Base-by-base conservation (phyloP, 2,113 vertebrate genomes). In the Nipponia nippon region DNA sequence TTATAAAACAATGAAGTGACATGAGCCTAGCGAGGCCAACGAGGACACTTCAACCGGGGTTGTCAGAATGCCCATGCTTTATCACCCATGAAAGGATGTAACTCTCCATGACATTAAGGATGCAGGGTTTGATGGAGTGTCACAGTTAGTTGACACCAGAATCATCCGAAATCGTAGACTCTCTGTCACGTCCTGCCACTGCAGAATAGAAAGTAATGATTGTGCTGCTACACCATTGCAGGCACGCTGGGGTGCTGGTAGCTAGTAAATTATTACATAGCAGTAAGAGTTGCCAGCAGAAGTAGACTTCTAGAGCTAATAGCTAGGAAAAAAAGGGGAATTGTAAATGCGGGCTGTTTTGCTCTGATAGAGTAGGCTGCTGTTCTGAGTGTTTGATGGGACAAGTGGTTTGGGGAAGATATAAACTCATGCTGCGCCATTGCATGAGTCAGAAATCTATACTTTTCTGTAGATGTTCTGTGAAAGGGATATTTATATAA, bases 121-220 rank as follows among this genome's bases (percentile, higher is more conserved):
- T 98, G 97, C 97, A 97, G 82, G 90, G 87, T 95, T 97, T 98
- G 98, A 98, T 98, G 98, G 97, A 97, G 97, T 97, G 98, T 98
- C 98, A 98, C 97, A 98, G 98, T 97, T 97, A 98, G 97, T 98
- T 98, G 98, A 98, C 97, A 98, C 97, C 98, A 96, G 97, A 98
- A 98, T 98, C 97, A 98, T 98, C 97, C 52, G 1, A 91, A 95
- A 93, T 98, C 62, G 89, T 97, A 97, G 98, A 97, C 93, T 97
- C 97, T 94, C 96, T 98, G 96, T 98, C 98, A 98, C 94, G 96
- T 97, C 81, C 94, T 97, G 98, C 98, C 98, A 97, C 91, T 97
- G 97, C 80, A 87, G 97, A 98, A 97, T 89, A 90, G 87, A 95
- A 97, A 95, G 97, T 98, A 97, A 98, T 97, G 97, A 98, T 98